These are phyloP conservation scores for Pelagia noctiluca DNA, from an alignment of 30 jellyfish, hydroid and myxozoan species.

Conservation along the genomic window DNA sequence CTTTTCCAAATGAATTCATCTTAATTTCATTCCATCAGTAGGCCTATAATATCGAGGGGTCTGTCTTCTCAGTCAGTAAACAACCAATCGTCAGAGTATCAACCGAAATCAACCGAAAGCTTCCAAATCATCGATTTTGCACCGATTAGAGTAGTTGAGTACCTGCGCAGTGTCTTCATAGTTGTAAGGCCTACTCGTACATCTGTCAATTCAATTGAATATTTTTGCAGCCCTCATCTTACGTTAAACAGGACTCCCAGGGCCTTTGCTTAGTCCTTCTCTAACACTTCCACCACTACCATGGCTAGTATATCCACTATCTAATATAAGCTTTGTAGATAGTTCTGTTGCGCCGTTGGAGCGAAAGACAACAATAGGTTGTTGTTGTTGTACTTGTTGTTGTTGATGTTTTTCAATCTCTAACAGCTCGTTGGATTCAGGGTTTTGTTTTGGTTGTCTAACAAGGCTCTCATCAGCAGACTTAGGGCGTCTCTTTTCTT, in stretches of 20 bases:
- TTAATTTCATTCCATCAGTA: too few relatives aligned
- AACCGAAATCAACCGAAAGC: too few relatives aligned
- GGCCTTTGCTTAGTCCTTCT: conserved; percentile 22
- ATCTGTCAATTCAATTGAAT: neutral
- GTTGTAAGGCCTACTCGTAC: neutral
- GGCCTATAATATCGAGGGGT: too few relatives aligned
- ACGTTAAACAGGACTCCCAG: conserved; percentile 35
- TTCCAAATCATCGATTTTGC: too few relatives aligned
- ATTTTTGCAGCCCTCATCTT: neutral
- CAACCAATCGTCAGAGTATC: too few relatives aligned
- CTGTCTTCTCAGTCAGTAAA: too few relatives aligned
- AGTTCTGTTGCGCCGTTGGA: conserved; percentile 24
- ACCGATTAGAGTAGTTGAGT: too few relatives aligned
- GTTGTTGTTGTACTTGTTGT: conserved; percentile 26
- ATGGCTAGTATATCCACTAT: conserved; percentile 73
- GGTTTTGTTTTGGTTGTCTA: conserved; percentile 27
- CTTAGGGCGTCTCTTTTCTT: conserved; percentile 23
- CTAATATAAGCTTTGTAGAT: conserved; percentile 49
- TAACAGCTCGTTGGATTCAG: conserved; percentile 57
- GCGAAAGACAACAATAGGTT: conserved; percentile 3
- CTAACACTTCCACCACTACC: conserved; percentile 75
- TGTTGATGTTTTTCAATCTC: conserved; percentile 29
- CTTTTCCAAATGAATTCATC: too few relatives aligned
- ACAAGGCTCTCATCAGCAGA: conserved; percentile 2
- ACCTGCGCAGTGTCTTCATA: too few relatives aligned